Evolutionary conservation across 1,140 invertebrate species (phyloP), one percentile per base, ranked within the genome.

Genomic region (Steinernema khuongi): DNA sequence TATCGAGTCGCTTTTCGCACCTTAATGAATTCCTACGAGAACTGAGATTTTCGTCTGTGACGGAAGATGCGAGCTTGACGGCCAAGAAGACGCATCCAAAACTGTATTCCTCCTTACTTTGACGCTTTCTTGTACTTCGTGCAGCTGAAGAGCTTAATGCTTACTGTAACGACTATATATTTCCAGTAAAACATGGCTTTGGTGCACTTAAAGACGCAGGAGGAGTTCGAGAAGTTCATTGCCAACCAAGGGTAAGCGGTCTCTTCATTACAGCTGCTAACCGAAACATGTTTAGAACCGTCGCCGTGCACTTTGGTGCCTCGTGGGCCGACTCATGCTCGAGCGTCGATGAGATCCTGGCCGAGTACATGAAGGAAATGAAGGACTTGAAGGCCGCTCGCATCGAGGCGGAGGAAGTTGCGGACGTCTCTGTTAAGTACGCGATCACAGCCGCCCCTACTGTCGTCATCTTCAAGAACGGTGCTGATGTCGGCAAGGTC

Each of bases 391-490:
- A 79, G 11, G 68, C 74, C 11, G 81, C 74, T 28, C 69, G 41
- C 29, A 68, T 83, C 32, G 79, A 81, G 31, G 83, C 83, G 14
- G 81, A 83, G 69, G 77, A 67, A 26, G 29, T 84, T 31, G 36
- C 81, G 17, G 81, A 79, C 33, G 72, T 74, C 7, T 76, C 83
- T 1, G 28, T 72, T 14, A 72, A 74, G 33, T 44, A 74, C 44
- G 73, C 76, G 26, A 74, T 83, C 11, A 77, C 68, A 30, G 79
- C 82, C 44, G 83, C 75, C 1, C 82, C 82, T 11, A 82, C 83
- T 1, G 67, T 84, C 19, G 68, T 83, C 4, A 73, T 79, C 28
- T 83, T 84, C 60, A 84, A 79, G 81, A 70, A 76, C 31, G 80
- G 80, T 19, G 74, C 73, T 31, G 67, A 74, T 70, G 71, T 81